Conservation (phyloP, 2,888 invertebrate genomes). For the Pachymerium ferrugineum region DNA sequence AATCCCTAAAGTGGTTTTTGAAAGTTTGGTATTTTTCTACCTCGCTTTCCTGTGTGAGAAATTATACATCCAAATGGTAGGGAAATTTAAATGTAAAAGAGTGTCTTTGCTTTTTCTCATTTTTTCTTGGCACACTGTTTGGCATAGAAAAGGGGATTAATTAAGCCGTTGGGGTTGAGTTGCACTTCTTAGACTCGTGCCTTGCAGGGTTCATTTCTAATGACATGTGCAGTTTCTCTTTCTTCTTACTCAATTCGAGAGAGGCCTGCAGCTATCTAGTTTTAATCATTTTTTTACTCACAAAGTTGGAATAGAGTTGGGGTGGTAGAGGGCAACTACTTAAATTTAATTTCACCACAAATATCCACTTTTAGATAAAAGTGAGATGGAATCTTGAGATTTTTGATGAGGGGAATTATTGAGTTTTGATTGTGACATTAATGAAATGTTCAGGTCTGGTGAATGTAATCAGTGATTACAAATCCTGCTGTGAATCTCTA, state of each 20-base stretch:
- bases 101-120: conserved; percentile 14
- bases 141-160: conserved; percentile 24
- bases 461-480: too few species aligned
- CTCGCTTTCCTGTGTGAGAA: too few species aligned
- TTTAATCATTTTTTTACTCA: conserved; percentile 17
- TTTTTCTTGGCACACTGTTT: conserved; percentile 1
- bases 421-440: too few species aligned
- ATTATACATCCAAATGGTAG: too few species aligned
- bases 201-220: conserved; percentile 27
- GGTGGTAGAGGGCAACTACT: conserved; percentile 4
- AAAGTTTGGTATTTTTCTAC: too few species aligned
- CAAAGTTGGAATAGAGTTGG: too few species aligned
- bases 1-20: background rate
- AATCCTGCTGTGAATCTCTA: too few species aligned
- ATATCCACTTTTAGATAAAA: background rate
- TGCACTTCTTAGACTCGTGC: background rate
- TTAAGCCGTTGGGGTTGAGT: conserved; percentile 27
- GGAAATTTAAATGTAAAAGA: conserved; percentile 21
- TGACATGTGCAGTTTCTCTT: conserved; percentile 20
- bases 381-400: too few species aligned
- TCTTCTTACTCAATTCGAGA: conserved; percentile 1
- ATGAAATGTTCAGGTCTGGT: too few species aligned
- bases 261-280: background rate
- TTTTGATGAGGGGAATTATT: too few species aligned
- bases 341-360: background rate